Base-by-base conservation (phyloP, 1,140 invertebrate genomes). In the Glomeris maerens region DNA sequence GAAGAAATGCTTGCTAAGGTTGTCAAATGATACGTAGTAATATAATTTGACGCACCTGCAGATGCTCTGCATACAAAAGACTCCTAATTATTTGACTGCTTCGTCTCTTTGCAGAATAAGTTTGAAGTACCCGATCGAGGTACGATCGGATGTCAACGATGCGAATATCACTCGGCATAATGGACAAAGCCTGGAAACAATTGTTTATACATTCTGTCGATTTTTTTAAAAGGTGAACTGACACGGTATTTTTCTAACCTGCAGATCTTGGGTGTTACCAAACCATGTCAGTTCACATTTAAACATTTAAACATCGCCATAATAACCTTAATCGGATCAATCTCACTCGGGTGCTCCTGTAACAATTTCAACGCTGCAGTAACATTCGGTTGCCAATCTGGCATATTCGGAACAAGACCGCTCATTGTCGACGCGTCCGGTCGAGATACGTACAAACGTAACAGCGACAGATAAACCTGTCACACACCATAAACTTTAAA, bases 51-150 rank as follows among this genome's bases (percentile, higher is more conserved):
- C n/a, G n/a, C n/a, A 76, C 73, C 59, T 84, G 79, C 39, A 84
- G 69, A 64, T 84, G 78, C 67, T 92, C 86, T 0, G 87, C 81
- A 59, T 84, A 81, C 10, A 89, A 63, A 23, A 94, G 65, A 17
- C 84, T 84, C 60, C 83, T 85, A 28, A 88, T 71, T 1, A 92
- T 72, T 64, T 91, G 83, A 10, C 74, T 75, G 40, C 77, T 72
- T 45, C 86, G 69, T 54, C 79, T 77, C 23, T 80, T 72, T 10
- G 79, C 76, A 1, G 86, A 72, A 49, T 80, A 77, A 29, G 78
- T 77, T 49, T 87, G 80, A 26, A 90, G 62, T 26, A 84, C 79
- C 40, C 78, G 79, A 55, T 83, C 79, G 13, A 93, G 59, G 66
- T 89, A 93, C 52, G 77, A 74, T 55, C 78, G 76, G 27, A 93